Conservation (phyloP, 2,797 vertebrate species). For the Nyctibius grandis region DNA sequence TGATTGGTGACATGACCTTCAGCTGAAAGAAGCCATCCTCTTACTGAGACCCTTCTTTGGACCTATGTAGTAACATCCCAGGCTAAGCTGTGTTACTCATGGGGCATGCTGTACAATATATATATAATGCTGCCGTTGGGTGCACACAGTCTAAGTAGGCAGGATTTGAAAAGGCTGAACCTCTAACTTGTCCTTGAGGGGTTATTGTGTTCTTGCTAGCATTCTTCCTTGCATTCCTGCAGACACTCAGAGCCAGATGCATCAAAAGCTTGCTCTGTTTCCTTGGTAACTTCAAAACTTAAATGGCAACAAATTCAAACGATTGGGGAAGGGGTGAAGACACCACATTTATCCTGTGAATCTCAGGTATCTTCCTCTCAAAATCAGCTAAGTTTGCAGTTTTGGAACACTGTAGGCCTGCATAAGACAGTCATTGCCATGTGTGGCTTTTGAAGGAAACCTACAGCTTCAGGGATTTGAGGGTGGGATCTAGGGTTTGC, state of each 20-base stretch:
- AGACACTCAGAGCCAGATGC: neutral
- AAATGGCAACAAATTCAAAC: neutral
- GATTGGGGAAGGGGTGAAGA: neutral
- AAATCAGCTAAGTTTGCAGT: neutral
- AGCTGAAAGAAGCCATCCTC: neutral
- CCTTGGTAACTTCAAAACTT: neutral
- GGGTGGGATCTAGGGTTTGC: neutral
- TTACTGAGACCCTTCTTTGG: neutral
- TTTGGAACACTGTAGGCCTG: neutral
- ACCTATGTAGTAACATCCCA: neutral
- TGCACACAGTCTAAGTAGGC: neutral
- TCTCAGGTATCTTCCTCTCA: neutral
- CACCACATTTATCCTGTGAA: neutral
- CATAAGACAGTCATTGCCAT: fast-evolving
- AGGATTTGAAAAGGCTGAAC: neutral
- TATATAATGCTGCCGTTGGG: neutral
- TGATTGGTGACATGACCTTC: neutral
- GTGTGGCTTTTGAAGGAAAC: neutral
- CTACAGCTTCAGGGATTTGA: neutral
- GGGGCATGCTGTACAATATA: neutral
- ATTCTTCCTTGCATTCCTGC: neutral
- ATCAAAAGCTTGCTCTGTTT: neutral
- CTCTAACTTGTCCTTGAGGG: neutral
- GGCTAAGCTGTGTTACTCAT: neutral
- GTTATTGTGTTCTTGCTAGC: neutral